Percentiles rank a stretch among this genome's conserved stretches.
phyloP scores from a whole-genome alignment of 1,140 invertebrate genomes.

The Heliconius himera region DNA sequence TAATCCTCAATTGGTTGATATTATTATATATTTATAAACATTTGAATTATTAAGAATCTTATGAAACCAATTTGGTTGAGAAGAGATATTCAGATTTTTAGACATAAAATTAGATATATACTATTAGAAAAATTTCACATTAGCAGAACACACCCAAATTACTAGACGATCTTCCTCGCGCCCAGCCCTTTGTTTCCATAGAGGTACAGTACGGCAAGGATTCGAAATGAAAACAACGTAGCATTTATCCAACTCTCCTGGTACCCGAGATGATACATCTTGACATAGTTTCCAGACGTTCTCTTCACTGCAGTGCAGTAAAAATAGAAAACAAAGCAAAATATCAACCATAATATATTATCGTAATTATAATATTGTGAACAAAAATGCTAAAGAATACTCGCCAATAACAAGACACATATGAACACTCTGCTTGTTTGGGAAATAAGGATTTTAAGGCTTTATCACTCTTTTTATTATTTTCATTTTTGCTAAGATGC shows the following conservation, averaged over 20 bases:
- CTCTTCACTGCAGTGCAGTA: conserved; percentile 89
- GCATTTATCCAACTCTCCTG: conserved; percentile 89
- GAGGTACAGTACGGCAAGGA: conserved; percentile 89
- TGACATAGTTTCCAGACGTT: conserved; percentile 97
- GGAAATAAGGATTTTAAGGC: conserved; percentile 80
- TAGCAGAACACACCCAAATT: conserved; percentile 89
- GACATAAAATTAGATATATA: conserved; percentile 9
- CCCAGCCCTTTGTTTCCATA: conserved; percentile 94
- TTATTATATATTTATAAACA: too few relatives aligned
- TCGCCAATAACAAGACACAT: conserved; percentile 87
- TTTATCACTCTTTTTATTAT: conserved; percentile 76
- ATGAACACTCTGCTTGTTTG: conserved; percentile 85
- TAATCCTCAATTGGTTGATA: too few relatives aligned
- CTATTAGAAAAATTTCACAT: conserved; percentile 11
- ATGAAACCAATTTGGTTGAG: not conserved
- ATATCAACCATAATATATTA: conserved; percentile 29
- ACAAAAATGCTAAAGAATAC: conserved; percentile 51
- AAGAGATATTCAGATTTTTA: not conserved
- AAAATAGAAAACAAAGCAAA: conserved; percentile 54
- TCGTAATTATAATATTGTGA: conserved; percentile 19
- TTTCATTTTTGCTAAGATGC: conserved; percentile 72
- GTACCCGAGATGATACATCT: conserved; percentile 87
- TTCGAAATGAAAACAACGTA: conserved; percentile 96
- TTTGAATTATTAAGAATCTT: too few relatives aligned
- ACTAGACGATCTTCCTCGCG: conserved; percentile 93